Evolutionary conservation across 1,140 invertebrate genomes (phyloP).

Genomic region (Mesaphorura yosii): DNA sequence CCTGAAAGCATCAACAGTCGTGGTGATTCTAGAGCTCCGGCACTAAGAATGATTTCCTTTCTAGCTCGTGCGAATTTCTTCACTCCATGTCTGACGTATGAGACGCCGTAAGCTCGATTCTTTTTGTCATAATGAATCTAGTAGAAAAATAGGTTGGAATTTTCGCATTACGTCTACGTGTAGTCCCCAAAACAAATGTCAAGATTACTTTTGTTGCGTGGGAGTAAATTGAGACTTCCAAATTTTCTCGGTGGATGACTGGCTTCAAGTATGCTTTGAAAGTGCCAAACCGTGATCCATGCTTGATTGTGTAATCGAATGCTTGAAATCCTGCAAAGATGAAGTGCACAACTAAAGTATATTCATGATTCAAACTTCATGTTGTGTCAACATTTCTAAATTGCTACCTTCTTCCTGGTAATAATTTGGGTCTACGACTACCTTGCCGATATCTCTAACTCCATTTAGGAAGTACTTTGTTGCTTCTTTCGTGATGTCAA

Average conservation of each 20-base stretch:
- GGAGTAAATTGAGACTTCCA: constrained; percentile 16
- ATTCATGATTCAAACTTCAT: background rate
- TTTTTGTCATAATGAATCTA: constrained; percentile 10
- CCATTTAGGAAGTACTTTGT: constrained; percentile 44
- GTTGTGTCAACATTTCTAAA: background rate
- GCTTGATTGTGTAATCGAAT: constrained; percentile 25
- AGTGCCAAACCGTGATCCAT: constrained; percentile 19
- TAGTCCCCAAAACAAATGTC: background rate
- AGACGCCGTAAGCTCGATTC: constrained; percentile 2
- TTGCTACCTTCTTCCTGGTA: constrained; percentile 20
- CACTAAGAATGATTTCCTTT: constrained; percentile 34
- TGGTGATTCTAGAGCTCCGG: constrained; percentile 35
- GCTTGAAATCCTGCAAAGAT: constrained; percentile 18
- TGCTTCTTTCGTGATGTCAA: constrained; percentile 10
- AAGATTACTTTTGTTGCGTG: constrained; percentile 17
- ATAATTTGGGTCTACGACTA: constrained; percentile 60
- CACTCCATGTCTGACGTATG: constrained; percentile 1
- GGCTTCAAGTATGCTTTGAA: constrained; percentile 23
- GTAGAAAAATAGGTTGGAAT: background rate
- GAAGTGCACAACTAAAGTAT: background rate
- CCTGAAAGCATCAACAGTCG: constrained; percentile 42
- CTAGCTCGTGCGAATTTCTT: constrained; percentile 19
- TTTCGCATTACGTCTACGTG: background rate
- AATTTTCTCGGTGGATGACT: constrained; percentile 10
- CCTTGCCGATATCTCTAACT: constrained; percentile 56